phyloP scores from a whole-genome alignment of 2,113 vertebrate genomes.

The Callopanchax toddi region DNA sequence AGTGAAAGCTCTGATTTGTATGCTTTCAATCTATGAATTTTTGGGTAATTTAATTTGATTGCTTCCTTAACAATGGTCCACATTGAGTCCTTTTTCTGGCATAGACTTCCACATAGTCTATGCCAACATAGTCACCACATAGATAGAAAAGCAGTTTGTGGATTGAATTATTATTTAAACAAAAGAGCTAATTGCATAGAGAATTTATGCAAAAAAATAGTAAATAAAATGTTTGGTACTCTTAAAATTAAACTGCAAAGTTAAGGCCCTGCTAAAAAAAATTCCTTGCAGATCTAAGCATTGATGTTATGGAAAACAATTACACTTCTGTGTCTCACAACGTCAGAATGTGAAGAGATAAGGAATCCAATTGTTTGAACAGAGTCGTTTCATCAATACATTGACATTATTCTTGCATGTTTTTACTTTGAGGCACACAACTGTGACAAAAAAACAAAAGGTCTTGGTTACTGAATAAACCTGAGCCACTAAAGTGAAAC shows the following conservation, averaged over 20 bases:
- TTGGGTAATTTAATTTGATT: background rate
- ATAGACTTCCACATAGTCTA: background rate
- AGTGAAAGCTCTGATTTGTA: no score
- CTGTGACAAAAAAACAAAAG: background rate
- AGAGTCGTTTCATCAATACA: slow-evolving; percentile 9
- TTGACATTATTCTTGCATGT: background rate
- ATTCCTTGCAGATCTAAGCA: no score
- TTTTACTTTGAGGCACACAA: background rate
- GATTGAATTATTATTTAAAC: background rate
- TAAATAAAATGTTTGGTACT: background rate
- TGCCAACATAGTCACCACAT: no score
- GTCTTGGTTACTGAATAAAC: no score
- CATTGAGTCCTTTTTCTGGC: background rate
- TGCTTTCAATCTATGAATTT: no score
- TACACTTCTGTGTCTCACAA: slow-evolving; percentile 4
- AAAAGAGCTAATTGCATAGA: background rate
- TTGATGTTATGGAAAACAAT: no score
- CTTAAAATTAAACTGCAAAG: no score
- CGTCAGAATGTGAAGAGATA: background rate
- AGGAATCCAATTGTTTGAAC: background rate
- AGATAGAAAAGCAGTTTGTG: background rate
- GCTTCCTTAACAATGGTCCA: background rate
- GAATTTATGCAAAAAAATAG: background rate
- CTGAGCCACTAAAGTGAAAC: no score
- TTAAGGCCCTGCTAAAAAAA: no score